Conservation (phyloP, 2,113 vertebrate species). For the Pomatorhinus ruficollis region DNA sequence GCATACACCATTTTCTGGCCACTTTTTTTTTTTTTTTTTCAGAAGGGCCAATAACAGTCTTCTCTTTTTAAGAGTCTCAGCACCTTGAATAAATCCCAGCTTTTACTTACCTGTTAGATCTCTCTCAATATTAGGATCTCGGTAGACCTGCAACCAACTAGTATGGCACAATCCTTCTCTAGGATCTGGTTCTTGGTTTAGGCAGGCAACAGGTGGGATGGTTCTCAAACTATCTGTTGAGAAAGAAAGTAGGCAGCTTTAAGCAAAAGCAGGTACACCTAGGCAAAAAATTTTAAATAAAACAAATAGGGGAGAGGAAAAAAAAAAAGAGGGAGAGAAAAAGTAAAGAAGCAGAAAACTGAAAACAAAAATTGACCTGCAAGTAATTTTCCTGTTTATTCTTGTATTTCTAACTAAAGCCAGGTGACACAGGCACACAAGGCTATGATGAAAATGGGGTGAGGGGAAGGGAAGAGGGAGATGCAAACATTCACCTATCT, state of each 20-base stretch:
- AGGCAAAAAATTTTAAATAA: not conserved
- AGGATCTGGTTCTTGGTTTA: not conserved
- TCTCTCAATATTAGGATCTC: not conserved
- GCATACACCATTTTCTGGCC: not conserved
- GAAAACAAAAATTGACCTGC: not conserved
- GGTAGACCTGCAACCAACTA: not conserved
- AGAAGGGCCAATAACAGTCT: not conserved
- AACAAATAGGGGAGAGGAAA: not conserved
- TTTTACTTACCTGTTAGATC: not conserved
- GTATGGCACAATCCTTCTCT: not conserved
- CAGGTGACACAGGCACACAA: not conserved
- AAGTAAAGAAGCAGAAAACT: not conserved
- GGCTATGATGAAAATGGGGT: not conserved
- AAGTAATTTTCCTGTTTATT: not conserved
- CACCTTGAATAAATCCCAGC: not conserved
- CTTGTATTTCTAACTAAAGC: not conserved
- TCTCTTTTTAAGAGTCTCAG: not conserved
- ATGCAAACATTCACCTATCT: not conserved
- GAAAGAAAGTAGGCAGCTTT: not conserved
- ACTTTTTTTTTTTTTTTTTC: not conserved
- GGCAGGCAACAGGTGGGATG: not conserved
- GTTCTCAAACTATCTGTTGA: not conserved
- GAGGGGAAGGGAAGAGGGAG: not conserved
- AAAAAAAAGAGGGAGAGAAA: not conserved
- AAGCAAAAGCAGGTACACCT: not conserved